These are phyloP conservation scores for Brachionus calyciflorus DNA, from an alignment of 1,140 invertebrate species.

Conservation along the genomic window DNA sequence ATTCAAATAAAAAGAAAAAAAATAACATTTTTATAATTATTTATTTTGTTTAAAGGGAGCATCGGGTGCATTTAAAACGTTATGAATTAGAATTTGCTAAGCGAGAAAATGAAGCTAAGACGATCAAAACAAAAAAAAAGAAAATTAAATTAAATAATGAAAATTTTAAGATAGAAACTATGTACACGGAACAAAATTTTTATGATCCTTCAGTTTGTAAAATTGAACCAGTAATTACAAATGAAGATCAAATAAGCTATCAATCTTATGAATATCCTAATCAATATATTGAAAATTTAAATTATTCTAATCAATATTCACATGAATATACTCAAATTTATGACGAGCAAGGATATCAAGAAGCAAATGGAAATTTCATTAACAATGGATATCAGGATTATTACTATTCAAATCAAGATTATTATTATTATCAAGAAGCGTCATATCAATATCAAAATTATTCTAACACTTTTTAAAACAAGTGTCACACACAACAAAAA, in stretches of 20 bases:
- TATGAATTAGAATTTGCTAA: no score
- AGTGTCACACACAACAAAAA: background rate
- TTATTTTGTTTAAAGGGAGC: background rate
- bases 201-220: no score
- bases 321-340: background rate
- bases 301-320: background rate
- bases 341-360: background rate
- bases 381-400: background rate
- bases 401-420: background rate
- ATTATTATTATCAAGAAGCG: conserved; percentile 20
- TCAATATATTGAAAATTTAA: background rate
- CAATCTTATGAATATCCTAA: background rate
- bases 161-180: no score
- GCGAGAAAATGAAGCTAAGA: no score
- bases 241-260: no score
- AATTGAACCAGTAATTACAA: no score
- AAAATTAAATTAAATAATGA: no score
- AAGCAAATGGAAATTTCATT: background rate
- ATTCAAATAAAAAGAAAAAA: background rate
- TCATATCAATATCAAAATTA: conserved; percentile 31
- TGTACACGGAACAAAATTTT: no score
- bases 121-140: no score
- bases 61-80: background rate
- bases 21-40: background rate
- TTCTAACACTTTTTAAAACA: conserved; percentile 3